phyloP scores from a whole-genome alignment of 2,797 vertebrate species.

The Darevskia mixta region DNA sequence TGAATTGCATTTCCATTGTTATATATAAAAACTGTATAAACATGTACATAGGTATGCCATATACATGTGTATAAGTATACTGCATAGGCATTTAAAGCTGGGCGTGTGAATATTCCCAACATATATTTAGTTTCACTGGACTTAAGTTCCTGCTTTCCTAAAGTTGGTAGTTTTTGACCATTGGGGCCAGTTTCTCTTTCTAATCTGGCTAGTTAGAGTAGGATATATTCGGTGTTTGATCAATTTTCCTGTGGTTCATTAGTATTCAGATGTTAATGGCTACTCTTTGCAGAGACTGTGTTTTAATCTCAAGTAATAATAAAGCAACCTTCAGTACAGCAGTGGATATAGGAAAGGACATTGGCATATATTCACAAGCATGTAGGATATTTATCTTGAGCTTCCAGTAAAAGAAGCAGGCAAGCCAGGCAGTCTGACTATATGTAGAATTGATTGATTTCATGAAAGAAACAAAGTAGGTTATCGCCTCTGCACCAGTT shows the following conservation, averaged over 20 bases:
- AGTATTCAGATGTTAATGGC: background rate
- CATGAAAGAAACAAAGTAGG: constrained; percentile 13
- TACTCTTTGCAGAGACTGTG: background rate
- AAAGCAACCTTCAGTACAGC: constrained; percentile 21
- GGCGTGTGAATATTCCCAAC: constrained; percentile 6
- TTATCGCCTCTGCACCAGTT: constrained; percentile 35
- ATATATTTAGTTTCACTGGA: constrained; percentile 52
- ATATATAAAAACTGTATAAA: background rate
- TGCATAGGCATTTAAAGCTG: constrained; percentile 49
- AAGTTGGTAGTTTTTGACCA: constrained; percentile 24
- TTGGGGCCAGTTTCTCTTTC: background rate
- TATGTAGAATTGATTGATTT: rapidly evolving
- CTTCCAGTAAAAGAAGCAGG: constrained; percentile 27
- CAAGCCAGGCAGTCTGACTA: rapidly evolving
- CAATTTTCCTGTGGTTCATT: constrained; percentile 33
- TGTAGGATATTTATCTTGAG: constrained; percentile 13
- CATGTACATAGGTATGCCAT: constrained; percentile 6
- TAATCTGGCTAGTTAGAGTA: constrained; percentile 3
- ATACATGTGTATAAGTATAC: too few species aligned
- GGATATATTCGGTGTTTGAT: constrained; percentile 7
- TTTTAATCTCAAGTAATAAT: constrained; percentile 20
- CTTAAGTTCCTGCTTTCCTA: constrained; percentile 44
- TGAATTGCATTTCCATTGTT: background rate
- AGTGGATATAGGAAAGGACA: background rate
- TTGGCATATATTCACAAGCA: background rate